phyloP scores from a whole-genome alignment of 1,140 invertebrate species.

The Schlechtendalia chinensis region DNA sequence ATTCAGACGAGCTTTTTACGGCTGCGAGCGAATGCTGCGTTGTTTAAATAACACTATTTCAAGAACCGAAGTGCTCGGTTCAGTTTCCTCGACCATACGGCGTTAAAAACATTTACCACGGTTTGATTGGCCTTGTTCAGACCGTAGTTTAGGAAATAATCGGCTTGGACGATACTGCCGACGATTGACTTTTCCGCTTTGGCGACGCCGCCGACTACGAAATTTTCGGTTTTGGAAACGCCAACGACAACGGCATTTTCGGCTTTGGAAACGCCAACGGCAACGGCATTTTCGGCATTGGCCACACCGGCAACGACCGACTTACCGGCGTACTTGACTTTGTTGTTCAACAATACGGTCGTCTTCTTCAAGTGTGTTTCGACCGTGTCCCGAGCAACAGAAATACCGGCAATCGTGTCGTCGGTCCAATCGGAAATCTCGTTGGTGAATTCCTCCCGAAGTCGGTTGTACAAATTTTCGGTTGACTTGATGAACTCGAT shows the following conservation, averaged over 20 bases:
- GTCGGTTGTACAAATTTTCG: background rate
- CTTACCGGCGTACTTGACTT: background rate
- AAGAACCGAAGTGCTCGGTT: background rate
- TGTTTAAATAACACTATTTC: too few species aligned
- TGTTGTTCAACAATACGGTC: background rate
- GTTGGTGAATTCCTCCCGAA: background rate
- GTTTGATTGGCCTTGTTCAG: background rate
- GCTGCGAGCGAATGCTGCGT: too few species aligned
- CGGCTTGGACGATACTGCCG: background rate
- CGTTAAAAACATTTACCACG: background rate
- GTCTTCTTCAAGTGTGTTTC: background rate
- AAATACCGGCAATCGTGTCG: too few species aligned
- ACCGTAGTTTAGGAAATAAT: background rate
- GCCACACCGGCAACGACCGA: background rate
- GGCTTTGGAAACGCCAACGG: background rate
- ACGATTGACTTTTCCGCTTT: background rate
- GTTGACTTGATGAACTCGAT: background rate
- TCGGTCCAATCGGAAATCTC: background rate
- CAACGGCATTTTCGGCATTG: too few species aligned
- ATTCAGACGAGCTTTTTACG: too few species aligned
- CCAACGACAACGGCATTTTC: background rate
- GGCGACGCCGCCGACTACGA: background rate
- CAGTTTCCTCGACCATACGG: background rate
- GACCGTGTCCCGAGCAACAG: background rate
- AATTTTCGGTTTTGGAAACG: background rate